These are phyloP conservation scores for Pinctada fucata DNA, from an alignment of 2,888 invertebrate species.

Conservation along the genomic window DNA sequence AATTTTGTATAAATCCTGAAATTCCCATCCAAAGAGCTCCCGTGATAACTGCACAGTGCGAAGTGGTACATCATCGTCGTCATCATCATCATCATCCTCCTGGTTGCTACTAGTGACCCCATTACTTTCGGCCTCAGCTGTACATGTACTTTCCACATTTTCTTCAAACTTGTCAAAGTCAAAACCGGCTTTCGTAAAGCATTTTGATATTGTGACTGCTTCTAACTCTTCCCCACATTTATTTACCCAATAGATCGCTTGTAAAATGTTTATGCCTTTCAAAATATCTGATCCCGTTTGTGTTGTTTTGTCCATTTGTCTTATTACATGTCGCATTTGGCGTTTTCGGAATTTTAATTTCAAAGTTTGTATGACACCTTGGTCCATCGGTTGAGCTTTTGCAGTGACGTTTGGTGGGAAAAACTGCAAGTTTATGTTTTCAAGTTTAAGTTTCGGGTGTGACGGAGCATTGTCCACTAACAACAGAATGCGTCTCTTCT, in stretches of 20 bases:
- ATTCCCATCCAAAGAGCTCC: too few species aligned
- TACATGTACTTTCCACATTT: too few species aligned
- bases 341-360: slow-evolving; percentile 39
- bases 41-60: too few species aligned
- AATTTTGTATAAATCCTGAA: slow-evolving; percentile 13
- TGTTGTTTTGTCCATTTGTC: too few species aligned
- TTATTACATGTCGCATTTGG: slow-evolving; percentile 30
- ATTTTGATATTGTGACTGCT: too few species aligned
- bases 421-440: slow-evolving; percentile 38
- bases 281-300: too few species aligned
- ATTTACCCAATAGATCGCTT: too few species aligned
- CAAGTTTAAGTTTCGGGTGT: slow-evolving; percentile 31
- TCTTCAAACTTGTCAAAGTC: too few species aligned
- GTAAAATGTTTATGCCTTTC: too few species aligned
- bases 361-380: slow-evolving; percentile 44
- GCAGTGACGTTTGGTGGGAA: slow-evolving; percentile 49
- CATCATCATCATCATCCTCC: slow-evolving; percentile 17
- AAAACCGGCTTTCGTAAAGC: not conserved
- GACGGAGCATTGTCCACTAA: slow-evolving; percentile 43
- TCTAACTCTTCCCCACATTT: too few species aligned
- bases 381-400: slow-evolving; percentile 49
- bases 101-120: too few species aligned
- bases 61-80: slow-evolving; percentile 32
- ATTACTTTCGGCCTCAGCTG: too few species aligned
- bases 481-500: slow-evolving; percentile 22